Evolutionary conservation across 2,113 vertebrate species (phyloP), one percentile per base, ranked within the genome.

Genomic region (Melanotaenia duboulayi): DNA sequence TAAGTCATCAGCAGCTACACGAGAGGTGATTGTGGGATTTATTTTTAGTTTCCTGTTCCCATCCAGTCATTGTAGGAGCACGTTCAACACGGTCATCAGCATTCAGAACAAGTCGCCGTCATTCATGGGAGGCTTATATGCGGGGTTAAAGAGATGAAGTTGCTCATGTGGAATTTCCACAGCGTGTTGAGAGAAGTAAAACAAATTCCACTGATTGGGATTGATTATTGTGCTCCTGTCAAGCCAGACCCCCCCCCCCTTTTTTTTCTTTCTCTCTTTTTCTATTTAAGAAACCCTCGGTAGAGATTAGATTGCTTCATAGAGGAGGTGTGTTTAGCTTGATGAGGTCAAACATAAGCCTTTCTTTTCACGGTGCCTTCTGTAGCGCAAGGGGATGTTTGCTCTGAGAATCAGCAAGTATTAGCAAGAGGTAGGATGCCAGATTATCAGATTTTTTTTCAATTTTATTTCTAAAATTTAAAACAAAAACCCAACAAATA

Each of bases 311-410:
- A 73, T 65, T 23, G 70, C 56, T 52, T 72, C 39, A 1, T 54
- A 54, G 22, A 50, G 20, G 58, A 80, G 63, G 52, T 70, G 4
- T 59, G 81, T 85, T 88, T 70, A 77, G 57, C 85, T 73, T 44
- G 60, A 63, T 54, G 46, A 84, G 76, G 78, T 85, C 75, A 65
- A 81, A 84, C 84, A 68, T 72, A 44, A 87, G 89, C 92, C 89
- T 92, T 93, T 87, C 69, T 82, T 90, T 28, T 90, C 90, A 89
- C 86, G 92, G 93, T 94, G 93, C 93, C 93, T 93, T 94, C 90
- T 86, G 75, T 74, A 81, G 80, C 71, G 49, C 25, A 22, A 66
- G 59, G 72, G 79, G 69, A 70, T 14, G 23, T 78, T 77, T 77
- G 57, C 78, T 76, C 78, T 17, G 71, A 74, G 78, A 84, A 79